Percentiles rank a stretch among this genome's conserved stretches.
Conservation (phyloP, 2,888 invertebrate species). For the Oligia latruncula region DNA sequence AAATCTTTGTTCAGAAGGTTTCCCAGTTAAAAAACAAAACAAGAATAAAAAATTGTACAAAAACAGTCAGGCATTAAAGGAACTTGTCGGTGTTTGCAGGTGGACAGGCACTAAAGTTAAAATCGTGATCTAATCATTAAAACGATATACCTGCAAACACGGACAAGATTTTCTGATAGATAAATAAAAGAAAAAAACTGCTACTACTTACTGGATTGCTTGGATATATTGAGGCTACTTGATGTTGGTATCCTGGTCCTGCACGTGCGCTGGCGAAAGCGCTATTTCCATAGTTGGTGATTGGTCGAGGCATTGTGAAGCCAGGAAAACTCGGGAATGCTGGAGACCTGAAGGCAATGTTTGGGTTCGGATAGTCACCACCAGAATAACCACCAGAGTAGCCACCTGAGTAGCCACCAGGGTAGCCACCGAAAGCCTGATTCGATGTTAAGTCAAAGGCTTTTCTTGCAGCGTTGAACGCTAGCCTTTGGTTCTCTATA, state of each 20-base stretch:
- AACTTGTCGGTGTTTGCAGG: background rate
- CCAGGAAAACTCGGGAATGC: conserved; percentile 57
- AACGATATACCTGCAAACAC: conserved; percentile 17
- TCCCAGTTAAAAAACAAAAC: background rate
- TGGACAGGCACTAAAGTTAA: conserved; percentile 24
- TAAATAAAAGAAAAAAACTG: conserved; percentile 12
- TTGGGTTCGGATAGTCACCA: conserved; percentile 72
- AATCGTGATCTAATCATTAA: conserved; percentile 60
- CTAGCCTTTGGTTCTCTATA: conserved; percentile 79
- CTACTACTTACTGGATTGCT: conserved; percentile 89
- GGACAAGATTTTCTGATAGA: conserved; percentile 38
- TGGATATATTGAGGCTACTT: conserved; percentile 91
- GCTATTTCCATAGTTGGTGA: conserved; percentile 71
- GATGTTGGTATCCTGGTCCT: conserved; percentile 89
- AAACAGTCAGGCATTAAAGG: conserved; percentile 15
- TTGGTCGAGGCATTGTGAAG: conserved; percentile 50
- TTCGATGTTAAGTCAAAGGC: conserved; percentile 84
- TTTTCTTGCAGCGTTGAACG: conserved; percentile 82
- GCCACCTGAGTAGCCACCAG: conserved; percentile 28
- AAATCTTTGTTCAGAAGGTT: background rate
- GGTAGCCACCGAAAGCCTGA: conserved; percentile 75
- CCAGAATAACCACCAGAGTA: conserved; percentile 60
- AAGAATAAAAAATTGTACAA: conserved; percentile 23
- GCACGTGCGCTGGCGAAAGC: conserved; percentile 89
- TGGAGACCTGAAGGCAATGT: conserved; percentile 80